Percentiles rank a stretch among this genome's conserved stretches.
phyloP scores from a whole-genome alignment of 2,113 vertebrate species.

The Corvus cornix region DNA sequence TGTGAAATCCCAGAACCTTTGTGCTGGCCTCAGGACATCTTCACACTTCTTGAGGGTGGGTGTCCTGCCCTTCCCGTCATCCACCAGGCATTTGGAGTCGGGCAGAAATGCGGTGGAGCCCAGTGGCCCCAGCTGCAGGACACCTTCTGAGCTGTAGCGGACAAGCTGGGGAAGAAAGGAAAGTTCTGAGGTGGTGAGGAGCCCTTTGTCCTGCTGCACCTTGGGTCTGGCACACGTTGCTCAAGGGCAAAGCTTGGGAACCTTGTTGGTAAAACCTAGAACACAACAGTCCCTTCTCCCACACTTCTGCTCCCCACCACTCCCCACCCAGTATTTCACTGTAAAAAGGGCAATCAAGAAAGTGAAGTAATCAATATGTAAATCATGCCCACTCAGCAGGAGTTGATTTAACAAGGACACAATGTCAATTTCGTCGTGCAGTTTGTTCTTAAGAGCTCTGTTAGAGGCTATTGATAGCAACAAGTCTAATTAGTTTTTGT shows the following conservation, averaged over 20 bases:
- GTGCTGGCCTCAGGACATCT: constrained; percentile 79
- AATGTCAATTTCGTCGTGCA: constrained; percentile 17
- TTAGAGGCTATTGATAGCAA: constrained; percentile 50
- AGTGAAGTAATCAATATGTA: constrained; percentile 50
- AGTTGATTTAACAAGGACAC: constrained; percentile 41
- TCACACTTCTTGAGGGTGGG: constrained; percentile 92
- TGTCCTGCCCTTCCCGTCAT: constrained; percentile 85
- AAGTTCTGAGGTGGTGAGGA: not conserved
- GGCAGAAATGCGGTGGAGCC: constrained; percentile 95
- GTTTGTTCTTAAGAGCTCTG: constrained; percentile 34
- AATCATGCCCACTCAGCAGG: constrained; percentile 39
- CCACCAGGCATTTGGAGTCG: constrained; percentile 94
- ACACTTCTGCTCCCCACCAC: not conserved
- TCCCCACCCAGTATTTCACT: not conserved
- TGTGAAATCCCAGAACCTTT: constrained; percentile 96
- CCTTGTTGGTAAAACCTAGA: not conserved
- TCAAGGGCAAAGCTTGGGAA: not conserved
- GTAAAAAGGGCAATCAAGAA: constrained; percentile 38
- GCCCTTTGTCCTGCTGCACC: accelerated
- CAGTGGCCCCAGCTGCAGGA: constrained; percentile 92
- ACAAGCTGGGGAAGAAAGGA: constrained; percentile 76
- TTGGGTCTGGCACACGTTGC: accelerated
- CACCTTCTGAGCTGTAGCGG: constrained; percentile 89
- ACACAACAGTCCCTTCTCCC: not conserved
- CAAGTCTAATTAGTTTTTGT: constrained; percentile 46